phyloP scores from a whole-genome alignment of 1,140 invertebrate species.

The Tetragnatha versicolor region DNA sequence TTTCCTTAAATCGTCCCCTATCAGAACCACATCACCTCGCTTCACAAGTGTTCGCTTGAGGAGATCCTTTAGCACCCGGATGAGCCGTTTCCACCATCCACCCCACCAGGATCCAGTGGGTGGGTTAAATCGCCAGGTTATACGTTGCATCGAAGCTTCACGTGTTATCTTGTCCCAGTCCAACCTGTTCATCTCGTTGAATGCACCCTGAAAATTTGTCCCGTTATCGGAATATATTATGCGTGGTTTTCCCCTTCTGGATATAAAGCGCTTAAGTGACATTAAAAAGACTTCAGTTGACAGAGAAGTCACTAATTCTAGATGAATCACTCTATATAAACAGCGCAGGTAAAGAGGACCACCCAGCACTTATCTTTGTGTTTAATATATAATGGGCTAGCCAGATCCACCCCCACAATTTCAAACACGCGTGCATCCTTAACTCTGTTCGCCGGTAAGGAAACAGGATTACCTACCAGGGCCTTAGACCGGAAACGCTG shows the following conservation, averaged over 20 bases:
- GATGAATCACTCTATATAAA: no score
- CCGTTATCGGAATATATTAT: conserved; percentile 18
- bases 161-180: neutral
- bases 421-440: conserved; percentile 60
- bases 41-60: neutral
- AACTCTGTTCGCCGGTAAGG: conserved; percentile 59
- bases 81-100: conserved; percentile 2
- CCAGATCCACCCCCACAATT: conserved; percentile 60
- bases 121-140: neutral
- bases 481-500: neutral
- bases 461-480: neutral
- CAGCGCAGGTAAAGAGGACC: no score
- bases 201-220: conserved; percentile 4
- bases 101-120: neutral
- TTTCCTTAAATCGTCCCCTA: neutral
- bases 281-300: neutral
- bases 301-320: no score
- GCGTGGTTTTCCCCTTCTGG: neutral
- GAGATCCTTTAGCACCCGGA: neutral
- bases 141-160: neutral
- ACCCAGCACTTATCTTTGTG: no score
- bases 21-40: neutral
- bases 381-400: conserved; percentile 60
- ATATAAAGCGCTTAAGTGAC: neutral
- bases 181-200: neutral